Evolutionary conservation across 2,888 invertebrate species (phyloP), one percentile per base, ranked within the genome.

Genomic region (Caenorhabditis doughertyi): DNA sequence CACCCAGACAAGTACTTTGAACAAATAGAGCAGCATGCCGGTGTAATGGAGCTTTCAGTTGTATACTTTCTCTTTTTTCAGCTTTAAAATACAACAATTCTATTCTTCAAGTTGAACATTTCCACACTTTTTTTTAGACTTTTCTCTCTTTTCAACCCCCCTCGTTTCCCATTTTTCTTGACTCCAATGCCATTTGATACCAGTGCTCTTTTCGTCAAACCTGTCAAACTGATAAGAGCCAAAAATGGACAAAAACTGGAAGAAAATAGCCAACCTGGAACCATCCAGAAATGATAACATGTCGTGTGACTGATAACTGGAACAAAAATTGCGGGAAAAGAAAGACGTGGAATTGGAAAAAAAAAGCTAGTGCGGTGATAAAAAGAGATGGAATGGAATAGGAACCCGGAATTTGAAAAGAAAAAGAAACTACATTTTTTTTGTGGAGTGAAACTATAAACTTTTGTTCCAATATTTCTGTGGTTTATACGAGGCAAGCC

Each of bases 361-460:
- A 32, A 56, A 35, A n/a, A n/a, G n/a, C n/a, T n/a, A n/a, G n/a
- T n/a, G n/a, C n/a, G n/a, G n/a, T 13, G 18, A 4, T 16, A 4
- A 25, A 13, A 29, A 47, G n/a, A 18, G 8, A n/a, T 11, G 13
- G 13, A 13, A 13, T 7, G 3, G 16, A 16, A 42, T 18, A 5
- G 8, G 58, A 58, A 58, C 58, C 58, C 58, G 58, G 58, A 58
- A 23, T 13, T 51, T n/a, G n/a, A n/a, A n/a, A n/a, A n/a, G n/a
- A n/a, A n/a, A n/a, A n/a, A n/a, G n/a, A 32, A 9, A 4, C 4
- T 9, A 32, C 9, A 9, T 7, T 32, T 32, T 32, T 32, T 32
- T 32, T n/a, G n/a, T n/a, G 4, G 32, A 32, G 32, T 7, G n/a
- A n/a, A n/a, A n/a, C n/a, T n/a, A n/a, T n/a, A n/a, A n/a, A n/a